These are phyloP conservation scores for Nasonovia ribisnigri DNA, from an alignment of 2,888 invertebrate species.

Conservation along the genomic window DNA sequence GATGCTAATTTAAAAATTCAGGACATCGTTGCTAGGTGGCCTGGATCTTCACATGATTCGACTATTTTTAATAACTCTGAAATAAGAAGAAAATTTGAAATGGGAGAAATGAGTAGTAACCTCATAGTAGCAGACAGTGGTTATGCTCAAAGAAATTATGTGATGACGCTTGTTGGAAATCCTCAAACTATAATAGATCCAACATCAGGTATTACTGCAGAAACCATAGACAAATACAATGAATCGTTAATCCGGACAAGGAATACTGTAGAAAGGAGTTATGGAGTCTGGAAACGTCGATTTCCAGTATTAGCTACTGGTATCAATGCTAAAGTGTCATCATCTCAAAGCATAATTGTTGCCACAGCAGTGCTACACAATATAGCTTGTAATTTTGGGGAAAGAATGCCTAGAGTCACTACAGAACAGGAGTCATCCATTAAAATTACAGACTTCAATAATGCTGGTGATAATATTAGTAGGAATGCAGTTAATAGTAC, in stretches of 20 bases:
- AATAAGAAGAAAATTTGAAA: constrained; percentile 67
- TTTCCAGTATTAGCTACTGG: neutral
- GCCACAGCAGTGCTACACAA: neutral
- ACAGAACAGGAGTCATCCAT: neutral
- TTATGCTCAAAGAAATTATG: constrained; percentile 68
- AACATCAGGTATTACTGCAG: too few relatives aligned
- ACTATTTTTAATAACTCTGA: constrained; percentile 65
- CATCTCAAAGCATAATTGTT: too few relatives aligned
- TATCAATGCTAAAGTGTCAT: too few relatives aligned
- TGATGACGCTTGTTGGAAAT: constrained; percentile 69
- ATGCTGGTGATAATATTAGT: neutral
- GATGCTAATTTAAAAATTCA: too few relatives aligned
- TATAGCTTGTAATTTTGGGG: neutral
- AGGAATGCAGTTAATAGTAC: neutral
- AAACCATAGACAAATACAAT: too few relatives aligned
- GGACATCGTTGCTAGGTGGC: too few relatives aligned
- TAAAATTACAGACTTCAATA: neutral
- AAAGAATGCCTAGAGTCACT: neutral
- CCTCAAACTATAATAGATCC: too few relatives aligned
- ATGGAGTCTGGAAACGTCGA: constrained; percentile 68
- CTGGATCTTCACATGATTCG: too few relatives aligned
- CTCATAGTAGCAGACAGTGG: constrained; percentile 69
- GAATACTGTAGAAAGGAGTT: constrained; percentile 69
- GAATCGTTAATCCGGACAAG: constrained; percentile 69
- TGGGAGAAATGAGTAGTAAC: constrained; percentile 66